phyloP scores from a whole-genome alignment of 2,113 vertebrate genomes.

The Paradisaea rubra region DNA sequence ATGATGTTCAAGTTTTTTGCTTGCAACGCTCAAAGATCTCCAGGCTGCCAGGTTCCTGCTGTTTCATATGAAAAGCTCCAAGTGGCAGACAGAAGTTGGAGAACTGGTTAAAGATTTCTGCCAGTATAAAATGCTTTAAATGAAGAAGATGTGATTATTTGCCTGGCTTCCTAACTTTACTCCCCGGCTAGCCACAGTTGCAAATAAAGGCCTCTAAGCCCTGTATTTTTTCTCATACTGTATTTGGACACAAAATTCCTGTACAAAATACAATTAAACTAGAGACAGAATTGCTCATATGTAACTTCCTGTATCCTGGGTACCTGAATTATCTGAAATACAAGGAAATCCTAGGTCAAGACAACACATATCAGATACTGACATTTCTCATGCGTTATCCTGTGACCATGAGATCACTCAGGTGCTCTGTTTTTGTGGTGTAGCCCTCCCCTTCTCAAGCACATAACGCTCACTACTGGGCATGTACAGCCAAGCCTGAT shows the following conservation, averaged over 20 bases:
- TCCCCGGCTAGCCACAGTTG: neutral
- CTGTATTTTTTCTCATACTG: neutral
- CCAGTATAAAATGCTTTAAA: constrained; percentile 51
- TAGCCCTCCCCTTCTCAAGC: neutral
- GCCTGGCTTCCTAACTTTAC: neutral
- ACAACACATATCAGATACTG: neutral
- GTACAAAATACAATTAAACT: neutral
- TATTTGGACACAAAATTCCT: neutral
- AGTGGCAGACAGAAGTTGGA: constrained; percentile 56
- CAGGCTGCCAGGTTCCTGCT: constrained; percentile 55
- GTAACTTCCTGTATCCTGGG: neutral
- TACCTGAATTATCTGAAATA: neutral
- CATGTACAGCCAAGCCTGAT: neutral
- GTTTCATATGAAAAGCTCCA: constrained; percentile 55
- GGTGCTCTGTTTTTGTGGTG: neutral
- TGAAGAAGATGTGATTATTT: constrained; percentile 44
- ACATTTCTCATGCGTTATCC: neutral
- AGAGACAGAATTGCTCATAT: neutral
- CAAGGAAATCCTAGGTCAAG: neutral
- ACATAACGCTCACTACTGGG: neutral
- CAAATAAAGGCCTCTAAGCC: neutral
- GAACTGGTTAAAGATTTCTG: constrained; percentile 47
- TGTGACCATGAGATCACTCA: accelerated
- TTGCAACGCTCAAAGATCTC: neutral
- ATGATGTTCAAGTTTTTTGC: constrained; percentile 43